phyloP scores from a whole-genome alignment of 2,797 vertebrate species.

The Nyctibius grandis region DNA sequence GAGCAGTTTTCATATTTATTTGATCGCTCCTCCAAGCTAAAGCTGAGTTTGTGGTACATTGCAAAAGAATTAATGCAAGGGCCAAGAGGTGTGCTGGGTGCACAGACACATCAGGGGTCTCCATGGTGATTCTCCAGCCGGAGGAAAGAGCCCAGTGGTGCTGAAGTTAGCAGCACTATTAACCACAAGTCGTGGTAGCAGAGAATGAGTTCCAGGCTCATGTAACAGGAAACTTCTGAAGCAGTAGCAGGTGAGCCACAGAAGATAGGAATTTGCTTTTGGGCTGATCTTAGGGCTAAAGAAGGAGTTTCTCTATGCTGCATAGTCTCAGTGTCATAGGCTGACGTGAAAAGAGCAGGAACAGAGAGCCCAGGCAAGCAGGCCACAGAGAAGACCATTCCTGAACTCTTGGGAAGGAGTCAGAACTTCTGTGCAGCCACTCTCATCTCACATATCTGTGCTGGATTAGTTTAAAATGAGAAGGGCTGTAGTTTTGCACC shows the following conservation, averaged over 20 bases:
- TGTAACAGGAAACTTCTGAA: background rate
- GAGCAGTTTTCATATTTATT: conserved; percentile 50
- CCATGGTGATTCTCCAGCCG: background rate
- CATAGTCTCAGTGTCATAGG: background rate
- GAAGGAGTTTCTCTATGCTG: background rate
- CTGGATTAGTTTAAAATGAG: background rate
- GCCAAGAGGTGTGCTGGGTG: background rate
- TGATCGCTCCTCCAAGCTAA: conserved; percentile 28
- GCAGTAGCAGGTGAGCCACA: background rate
- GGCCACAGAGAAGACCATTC: background rate
- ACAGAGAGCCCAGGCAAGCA: background rate
- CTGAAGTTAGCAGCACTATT: background rate
- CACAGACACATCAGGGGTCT: background rate
- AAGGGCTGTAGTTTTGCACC: background rate
- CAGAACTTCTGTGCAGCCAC: background rate
- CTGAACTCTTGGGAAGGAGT: background rate
- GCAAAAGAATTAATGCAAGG: background rate
- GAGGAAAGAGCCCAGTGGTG: background rate
- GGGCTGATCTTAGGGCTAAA: background rate
- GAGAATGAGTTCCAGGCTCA: background rate
- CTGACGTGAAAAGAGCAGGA: background rate
- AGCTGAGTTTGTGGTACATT: background rate
- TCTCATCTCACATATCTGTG: fast-evolving
- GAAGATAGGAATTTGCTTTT: background rate
- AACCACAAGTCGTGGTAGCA: background rate